Base-by-base conservation (phyloP, 2,888 invertebrate species). In the Lycaena phlaeas region DNA sequence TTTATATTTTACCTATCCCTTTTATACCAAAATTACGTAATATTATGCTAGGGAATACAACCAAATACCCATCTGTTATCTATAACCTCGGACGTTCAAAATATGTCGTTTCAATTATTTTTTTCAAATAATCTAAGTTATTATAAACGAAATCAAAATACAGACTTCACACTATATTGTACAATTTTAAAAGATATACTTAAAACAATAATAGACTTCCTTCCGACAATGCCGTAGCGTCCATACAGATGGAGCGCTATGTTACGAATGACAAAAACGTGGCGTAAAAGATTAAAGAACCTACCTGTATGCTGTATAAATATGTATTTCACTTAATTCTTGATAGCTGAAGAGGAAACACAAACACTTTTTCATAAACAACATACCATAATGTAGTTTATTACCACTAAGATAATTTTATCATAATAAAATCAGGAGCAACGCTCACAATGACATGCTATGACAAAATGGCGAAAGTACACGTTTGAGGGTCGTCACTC, bases 401-500 rank as follows among this genome's bases (percentile, higher is more conserved):
- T 18, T 34, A 11, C 11, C 12, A 34, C 31, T 18, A 10, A 44
- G 37, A 48, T 50, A 52, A 53, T 52, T 46, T 40, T 22, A 28
- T 36, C 44, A 15, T 27, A 43, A 26, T 29, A 40, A 41, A 38
- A 41, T 28, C 7, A 37, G 49, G 46, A 57, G 55, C 43, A 53
- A 48, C 45, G 51, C 41, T 52, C 56, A 31, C 50, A 39, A 45
- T 52, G 59, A 56, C 56, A 59, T 51, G 50, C 51, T 46, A 55
- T 52, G 48, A 61, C 63, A 64, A 64, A 64, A 64, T 64, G 64
- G 64, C 57, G 61, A 51, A 52, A 51, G 46, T 45, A 36, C 37
- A 43, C 48, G 41, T 46, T 44, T 46, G 49, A 47, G 42, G 40
- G 37, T 29, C 27, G 36, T 15, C 37, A 27, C 34, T 27, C 18